Percentiles rank a stretch among this genome's conserved stretches.
phyloP scores from a whole-genome alignment of 92 coral and sea anemone species.

The Siderastrea radians region DNA sequence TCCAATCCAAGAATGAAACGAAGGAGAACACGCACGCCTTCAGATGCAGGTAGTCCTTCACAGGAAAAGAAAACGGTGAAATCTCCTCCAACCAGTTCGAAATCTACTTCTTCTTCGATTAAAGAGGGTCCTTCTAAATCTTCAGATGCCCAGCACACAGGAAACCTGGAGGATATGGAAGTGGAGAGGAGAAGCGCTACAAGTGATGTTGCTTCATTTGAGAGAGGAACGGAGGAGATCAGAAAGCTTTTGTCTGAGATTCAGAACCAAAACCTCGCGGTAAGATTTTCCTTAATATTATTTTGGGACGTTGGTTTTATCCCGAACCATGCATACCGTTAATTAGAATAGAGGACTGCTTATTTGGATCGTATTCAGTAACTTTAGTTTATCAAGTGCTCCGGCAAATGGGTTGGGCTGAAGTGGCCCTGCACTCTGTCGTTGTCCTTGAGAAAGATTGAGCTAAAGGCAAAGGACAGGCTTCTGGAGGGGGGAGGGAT shows the following conservation, averaged over 20 bases:
- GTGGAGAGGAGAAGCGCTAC: conserved; percentile 84
- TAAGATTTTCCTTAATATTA: conserved; percentile 44
- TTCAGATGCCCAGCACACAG: conserved; percentile 43
- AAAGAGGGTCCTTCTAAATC: conserved; percentile 64
- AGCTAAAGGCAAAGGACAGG: too few species aligned
- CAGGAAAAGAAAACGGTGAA: conserved; percentile 83
- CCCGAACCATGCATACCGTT: too few species aligned
- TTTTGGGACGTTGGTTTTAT: too few species aligned
- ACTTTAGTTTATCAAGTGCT: too few species aligned
- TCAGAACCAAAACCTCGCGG: conserved; percentile 79
- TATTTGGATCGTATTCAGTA: too few species aligned
- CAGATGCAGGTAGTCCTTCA: conserved; percentile 84
- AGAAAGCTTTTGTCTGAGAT: conserved; percentile 87
- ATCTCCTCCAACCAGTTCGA: conserved; percentile 49
- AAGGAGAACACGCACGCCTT: conserved; percentile 83
- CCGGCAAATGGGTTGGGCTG: too few species aligned
- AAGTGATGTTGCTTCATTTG: conserved; percentile 79
- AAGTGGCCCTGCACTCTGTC: too few species aligned
- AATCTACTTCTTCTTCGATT: conserved; percentile 40
- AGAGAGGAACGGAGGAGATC: conserved; percentile 88
- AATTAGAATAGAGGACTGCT: too few species aligned
- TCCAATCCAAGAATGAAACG: conserved; percentile 73
- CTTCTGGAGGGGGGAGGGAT: neutral
- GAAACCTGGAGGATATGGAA: conserved; percentile 72
- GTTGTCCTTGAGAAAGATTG: too few species aligned